A percentile compares a stretch with the other conserved stretches of the same genome.
Evolutionary conservation across 1,140 invertebrate genomes (phyloP).

Genomic region (Aphelenchoides avenae): DNA sequence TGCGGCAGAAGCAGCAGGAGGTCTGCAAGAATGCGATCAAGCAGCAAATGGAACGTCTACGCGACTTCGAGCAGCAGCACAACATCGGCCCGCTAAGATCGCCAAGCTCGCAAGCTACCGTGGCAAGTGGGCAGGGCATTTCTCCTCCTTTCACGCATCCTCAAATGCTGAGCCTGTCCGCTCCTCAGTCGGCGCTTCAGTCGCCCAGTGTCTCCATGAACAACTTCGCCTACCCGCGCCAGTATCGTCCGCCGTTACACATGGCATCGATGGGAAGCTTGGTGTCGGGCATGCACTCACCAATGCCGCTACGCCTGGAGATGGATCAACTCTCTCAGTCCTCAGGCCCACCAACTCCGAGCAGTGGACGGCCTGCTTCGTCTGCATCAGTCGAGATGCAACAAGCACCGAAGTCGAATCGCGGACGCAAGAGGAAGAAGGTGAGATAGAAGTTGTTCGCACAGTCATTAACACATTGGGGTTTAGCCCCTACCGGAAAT

Average conservation of each 20-base stretch:
- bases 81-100: too few species aligned
- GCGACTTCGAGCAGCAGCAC: not conserved
- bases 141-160: constrained; percentile 1
- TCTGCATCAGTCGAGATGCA: constrained; percentile 39
- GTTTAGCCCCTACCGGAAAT: constrained; percentile 6
- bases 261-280: too few species aligned
- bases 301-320: too few species aligned
- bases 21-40: too few species aligned
- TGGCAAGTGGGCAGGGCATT: too few species aligned
- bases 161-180: not conserved
- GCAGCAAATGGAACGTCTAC: not conserved
- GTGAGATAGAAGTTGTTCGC: constrained; percentile 1
- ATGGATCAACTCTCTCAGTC: not conserved
- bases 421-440: constrained; percentile 45
- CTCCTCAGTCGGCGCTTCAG: constrained; percentile 12
- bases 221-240: constrained; percentile 1
- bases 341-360: constrained; percentile 33
- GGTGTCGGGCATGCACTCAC: too few species aligned
- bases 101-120: too few species aligned
- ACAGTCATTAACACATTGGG: constrained; percentile 1
- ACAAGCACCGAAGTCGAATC: constrained; percentile 34
- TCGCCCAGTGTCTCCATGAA: constrained; percentile 9
- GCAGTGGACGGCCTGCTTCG: constrained; percentile 53
- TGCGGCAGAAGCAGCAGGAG: too few species aligned
- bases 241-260: not conserved